phyloP scores from a whole-genome alignment of 2,113 vertebrate species.

The Aegotheles bennettii region DNA sequence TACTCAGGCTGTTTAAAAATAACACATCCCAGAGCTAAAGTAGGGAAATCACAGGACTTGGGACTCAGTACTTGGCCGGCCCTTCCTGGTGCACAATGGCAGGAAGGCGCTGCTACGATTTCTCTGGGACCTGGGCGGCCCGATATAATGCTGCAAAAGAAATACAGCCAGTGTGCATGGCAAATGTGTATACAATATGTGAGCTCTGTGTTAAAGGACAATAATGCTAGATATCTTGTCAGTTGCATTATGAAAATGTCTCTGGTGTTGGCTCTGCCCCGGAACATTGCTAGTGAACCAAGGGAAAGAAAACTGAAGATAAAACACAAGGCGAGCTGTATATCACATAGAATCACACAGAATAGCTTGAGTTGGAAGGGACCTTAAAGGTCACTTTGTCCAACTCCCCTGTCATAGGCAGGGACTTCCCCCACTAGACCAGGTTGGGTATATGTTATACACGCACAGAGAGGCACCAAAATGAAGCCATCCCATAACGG shows the following conservation, averaged over 20 bases:
- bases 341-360: too few species aligned
- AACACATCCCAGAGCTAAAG: background rate
- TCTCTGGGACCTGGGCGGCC: constrained; percentile 70
- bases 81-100: constrained; percentile 86
- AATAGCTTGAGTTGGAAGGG: too few species aligned
- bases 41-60: constrained; percentile 19
- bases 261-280: rapidly evolving
- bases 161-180: background rate
- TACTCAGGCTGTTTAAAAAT: constrained; percentile 41
- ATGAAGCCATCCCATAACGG: background rate
- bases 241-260: background rate
- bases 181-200: background rate
- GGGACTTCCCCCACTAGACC: too few species aligned
- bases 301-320: background rate
- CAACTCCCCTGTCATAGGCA: too few species aligned
- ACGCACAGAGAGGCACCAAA: background rate
- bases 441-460: too few species aligned
- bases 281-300: background rate
- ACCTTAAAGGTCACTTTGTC: too few species aligned
- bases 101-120: constrained; percentile 80
- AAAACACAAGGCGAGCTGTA: background rate
- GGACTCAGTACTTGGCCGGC: constrained; percentile 53
- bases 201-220: background rate
- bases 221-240: background rate
- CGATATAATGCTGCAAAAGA: constrained; percentile 36